Percentiles rank a stretch among this genome's conserved stretches.
Evolutionary conservation across 2,797 vertebrate genomes (phyloP).

Genomic region (Hapalemur alaotrensis): DNA sequence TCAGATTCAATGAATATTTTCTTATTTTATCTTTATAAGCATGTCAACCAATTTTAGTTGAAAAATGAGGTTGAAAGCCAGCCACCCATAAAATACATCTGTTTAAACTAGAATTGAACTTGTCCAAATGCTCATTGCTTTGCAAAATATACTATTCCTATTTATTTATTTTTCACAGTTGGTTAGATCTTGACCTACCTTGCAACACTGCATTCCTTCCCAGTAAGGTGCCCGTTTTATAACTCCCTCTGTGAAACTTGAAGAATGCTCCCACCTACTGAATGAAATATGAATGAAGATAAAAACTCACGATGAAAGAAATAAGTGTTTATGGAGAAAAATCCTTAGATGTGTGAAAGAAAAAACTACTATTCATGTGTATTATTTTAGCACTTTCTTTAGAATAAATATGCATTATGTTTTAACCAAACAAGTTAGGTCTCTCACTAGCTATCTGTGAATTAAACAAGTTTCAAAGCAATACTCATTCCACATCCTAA

Average conservation of each 20-base stretch:
- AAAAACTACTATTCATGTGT: background rate
- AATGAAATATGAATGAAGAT: background rate
- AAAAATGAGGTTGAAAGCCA: background rate
- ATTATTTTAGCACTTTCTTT: background rate
- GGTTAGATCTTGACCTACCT: constrained; percentile 4
- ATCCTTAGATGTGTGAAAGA: background rate
- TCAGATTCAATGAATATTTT: background rate
- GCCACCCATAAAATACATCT: background rate
- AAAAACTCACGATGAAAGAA: background rate
- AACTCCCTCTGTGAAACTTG: background rate
- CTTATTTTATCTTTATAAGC: background rate
- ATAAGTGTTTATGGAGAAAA: background rate
- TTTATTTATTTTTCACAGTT: constrained; percentile 37
- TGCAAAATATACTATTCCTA: background rate
- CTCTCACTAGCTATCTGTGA: background rate
- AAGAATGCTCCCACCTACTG: background rate
- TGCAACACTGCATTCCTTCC: background rate
- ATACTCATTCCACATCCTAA: background rate
- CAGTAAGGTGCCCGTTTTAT: background rate
- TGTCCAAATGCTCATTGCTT: background rate
- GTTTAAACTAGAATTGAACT: background rate
- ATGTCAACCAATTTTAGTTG: background rate
- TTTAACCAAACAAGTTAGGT: background rate
- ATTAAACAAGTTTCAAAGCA: background rate
- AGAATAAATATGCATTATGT: background rate